These are phyloP conservation scores for Reinhardtius hippoglossoides DNA, from an alignment of 2,113 vertebrate species.

Conservation along the genomic window DNA sequence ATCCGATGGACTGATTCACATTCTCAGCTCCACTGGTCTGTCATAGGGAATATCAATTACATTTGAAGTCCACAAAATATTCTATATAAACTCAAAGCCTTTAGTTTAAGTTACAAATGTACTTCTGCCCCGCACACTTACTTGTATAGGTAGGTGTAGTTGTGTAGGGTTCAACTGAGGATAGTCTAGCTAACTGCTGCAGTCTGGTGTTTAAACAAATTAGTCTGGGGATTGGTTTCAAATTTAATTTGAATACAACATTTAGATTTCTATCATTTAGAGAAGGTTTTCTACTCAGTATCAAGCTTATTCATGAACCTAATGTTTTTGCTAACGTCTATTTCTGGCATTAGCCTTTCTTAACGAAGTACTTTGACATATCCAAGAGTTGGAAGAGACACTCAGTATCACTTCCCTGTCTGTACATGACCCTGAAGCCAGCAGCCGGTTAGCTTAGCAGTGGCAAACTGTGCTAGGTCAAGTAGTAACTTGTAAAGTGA, in stretches of 20 bases:
- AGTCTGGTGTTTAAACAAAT: not conserved
- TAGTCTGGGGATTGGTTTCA: not conserved
- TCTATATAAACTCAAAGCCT: constrained; percentile 22
- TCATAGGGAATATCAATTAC: constrained; percentile 8
- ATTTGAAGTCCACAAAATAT: constrained; percentile 12
- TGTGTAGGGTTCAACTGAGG: not conserved
- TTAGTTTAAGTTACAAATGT: not conserved
- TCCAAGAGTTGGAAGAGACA: too few relatives aligned
- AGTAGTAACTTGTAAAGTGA: too few relatives aligned
- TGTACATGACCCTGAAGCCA: too few relatives aligned
- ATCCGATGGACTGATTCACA: constrained; percentile 26
- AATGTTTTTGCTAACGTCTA: too few relatives aligned
- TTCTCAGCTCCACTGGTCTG: constrained; percentile 38
- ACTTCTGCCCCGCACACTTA: not conserved
- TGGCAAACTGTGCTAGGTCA: too few relatives aligned
- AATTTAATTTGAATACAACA: not conserved
- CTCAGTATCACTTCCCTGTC: too few relatives aligned
- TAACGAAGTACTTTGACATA: too few relatives aligned
- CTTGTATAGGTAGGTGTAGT: not conserved
- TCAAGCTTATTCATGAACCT: too few relatives aligned
- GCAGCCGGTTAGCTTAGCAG: too few relatives aligned
- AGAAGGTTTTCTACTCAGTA: not conserved
- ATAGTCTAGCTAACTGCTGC: not conserved
- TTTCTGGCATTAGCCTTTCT: too few relatives aligned
- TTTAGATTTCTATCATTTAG: not conserved